A percentile compares a stretch with the other conserved stretches of the same genome.
Conservation (phyloP, 2,888 invertebrate species). For the Sinohyriopsis cumingii region DNA sequence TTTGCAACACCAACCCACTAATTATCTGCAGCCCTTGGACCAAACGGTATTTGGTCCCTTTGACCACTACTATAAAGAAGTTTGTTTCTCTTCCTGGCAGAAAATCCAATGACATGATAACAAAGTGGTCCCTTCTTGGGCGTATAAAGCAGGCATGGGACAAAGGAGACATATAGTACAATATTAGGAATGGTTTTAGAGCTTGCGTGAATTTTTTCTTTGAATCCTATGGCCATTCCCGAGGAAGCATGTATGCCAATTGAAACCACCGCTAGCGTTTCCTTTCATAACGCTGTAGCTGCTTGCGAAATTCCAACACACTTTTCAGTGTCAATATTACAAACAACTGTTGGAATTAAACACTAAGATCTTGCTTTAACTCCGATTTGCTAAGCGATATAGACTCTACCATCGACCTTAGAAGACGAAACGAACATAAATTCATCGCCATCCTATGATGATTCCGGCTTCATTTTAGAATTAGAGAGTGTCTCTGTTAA, state of each 20-base stretch:
- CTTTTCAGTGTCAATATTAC: too few species aligned
- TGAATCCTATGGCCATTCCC: not conserved
- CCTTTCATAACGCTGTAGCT: too few species aligned
- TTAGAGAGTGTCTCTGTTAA: too few species aligned
- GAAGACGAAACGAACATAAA: too few species aligned
- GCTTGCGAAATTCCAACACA: too few species aligned
- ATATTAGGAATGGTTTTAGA: constrained; percentile 4
- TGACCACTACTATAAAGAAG: not conserved
- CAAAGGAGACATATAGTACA: not conserved
- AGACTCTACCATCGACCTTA: too few species aligned
- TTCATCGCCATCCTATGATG: too few species aligned
- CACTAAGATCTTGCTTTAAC: too few species aligned
- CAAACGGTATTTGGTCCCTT: not conserved
- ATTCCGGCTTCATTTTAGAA: too few species aligned
- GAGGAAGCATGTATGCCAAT: not conserved
- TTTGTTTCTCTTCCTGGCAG: not conserved
- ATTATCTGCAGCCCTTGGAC: constrained; percentile 1
- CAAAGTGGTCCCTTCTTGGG: not conserved
- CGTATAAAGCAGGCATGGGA: not conserved
- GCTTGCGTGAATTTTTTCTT: constrained; percentile 1
- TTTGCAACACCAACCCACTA: not conserved
- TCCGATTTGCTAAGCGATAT: too few species aligned
- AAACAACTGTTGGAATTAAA: too few species aligned
- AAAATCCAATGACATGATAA: not conserved
- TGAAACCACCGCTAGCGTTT: too few species aligned